A percentile compares a stretch with the other conserved stretches of the same genome.
These are phyloP conservation scores for Mamestra brassicae DNA, from an alignment of 2,888 invertebrate genomes.

Conservation along the genomic window DNA sequence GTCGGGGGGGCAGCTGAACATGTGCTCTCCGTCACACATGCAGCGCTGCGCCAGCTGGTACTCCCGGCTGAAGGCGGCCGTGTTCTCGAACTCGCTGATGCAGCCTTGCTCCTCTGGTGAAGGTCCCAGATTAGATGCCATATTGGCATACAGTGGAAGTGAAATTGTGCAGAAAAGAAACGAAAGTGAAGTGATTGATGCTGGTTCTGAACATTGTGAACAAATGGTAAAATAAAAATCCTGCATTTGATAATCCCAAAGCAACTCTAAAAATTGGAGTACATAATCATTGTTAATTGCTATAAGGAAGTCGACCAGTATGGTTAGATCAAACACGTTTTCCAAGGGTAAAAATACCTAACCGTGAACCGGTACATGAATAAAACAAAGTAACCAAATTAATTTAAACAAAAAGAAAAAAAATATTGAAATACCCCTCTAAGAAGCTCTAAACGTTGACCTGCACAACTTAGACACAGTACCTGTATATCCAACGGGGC, in stretches of 20 bases:
- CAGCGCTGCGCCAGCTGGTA: conserved; percentile 98
- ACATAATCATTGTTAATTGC: not conserved
- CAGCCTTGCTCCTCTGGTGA: conserved; percentile 95
- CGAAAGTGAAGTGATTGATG: not conserved
- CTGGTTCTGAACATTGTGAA: not conserved
- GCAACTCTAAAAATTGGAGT: not conserved
- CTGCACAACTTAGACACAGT: conserved; percentile 40
- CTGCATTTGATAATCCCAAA: not conserved
- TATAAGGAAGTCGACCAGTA: not conserved
- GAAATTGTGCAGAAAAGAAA: too few species aligned
- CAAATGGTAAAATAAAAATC: too few species aligned
- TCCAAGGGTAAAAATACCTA: not conserved
- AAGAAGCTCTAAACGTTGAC: not conserved
- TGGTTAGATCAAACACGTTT: not conserved
- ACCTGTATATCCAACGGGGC: conserved; percentile 98
- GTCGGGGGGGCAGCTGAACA: conserved; percentile 96
- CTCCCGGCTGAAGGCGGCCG: conserved; percentile 98
- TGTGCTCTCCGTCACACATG: conserved; percentile 99
- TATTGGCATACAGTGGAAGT: conserved; percentile 20
- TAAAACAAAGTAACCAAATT: too few species aligned
- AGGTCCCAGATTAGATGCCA: conserved; percentile 27
- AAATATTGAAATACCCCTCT: too few species aligned
- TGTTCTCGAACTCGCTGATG: conserved; percentile 97
- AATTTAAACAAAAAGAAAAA: too few species aligned
- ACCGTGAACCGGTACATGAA: not conserved